A percentile compares a stretch with the other conserved stretches of the same genome.
Evolutionary conservation across 1,140 invertebrate species (phyloP).

Genomic region (Brachionus asplanchnoidis): DNA sequence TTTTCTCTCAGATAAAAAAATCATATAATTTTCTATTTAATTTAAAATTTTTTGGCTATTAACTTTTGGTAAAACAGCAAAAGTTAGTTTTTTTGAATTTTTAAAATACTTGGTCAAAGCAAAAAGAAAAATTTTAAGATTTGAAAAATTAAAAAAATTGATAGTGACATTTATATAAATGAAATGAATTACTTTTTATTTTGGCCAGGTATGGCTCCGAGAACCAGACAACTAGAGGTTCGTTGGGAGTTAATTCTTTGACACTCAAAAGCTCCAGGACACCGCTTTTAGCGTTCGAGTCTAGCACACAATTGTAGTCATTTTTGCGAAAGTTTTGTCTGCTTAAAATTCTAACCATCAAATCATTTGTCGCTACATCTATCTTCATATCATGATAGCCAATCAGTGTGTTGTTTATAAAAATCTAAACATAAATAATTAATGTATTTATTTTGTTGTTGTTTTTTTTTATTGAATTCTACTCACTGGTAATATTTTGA

Average conservation of each 20-base stretch:
- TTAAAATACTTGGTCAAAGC: too few relatives aligned
- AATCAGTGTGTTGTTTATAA: neutral
- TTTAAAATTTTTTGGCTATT: too few relatives aligned
- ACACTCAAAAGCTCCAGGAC: neutral
- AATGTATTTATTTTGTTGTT: neutral
- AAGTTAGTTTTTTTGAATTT: too few relatives aligned
- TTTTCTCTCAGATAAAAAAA: too few relatives aligned
- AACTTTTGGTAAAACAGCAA: too few relatives aligned
- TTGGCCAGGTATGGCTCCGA: neutral
- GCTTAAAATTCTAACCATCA: neutral
- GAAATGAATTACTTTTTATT: neutral
- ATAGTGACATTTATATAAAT: too few relatives aligned
- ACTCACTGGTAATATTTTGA: neutral
- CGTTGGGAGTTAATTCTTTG: neutral
- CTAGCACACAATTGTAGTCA: neutral
- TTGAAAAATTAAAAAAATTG: neutral
- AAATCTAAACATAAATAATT: neutral
- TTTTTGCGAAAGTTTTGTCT: neutral
- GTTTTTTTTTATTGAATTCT: neutral
- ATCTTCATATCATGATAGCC: neutral
- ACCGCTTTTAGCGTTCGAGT: neutral
- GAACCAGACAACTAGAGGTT: neutral
- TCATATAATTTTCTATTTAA: too few relatives aligned
- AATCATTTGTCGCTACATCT: neutral
- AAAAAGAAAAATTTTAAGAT: neutral